Conservation (phyloP, 64 coral and sea anemone genomes). For the Anthopleura sola region DNA sequence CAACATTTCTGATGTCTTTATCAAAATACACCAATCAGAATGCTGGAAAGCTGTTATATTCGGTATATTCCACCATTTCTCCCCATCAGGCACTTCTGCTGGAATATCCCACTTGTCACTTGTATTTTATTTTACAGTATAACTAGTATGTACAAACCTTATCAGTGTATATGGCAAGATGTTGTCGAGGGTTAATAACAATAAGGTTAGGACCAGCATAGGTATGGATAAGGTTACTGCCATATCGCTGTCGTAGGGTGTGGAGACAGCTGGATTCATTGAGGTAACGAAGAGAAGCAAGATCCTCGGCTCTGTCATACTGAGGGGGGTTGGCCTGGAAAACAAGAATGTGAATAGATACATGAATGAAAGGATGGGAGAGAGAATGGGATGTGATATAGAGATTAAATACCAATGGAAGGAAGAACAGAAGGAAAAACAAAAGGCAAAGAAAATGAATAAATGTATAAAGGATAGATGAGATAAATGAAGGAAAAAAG, state of each 20-base stretch:
- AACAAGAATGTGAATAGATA: neutral
- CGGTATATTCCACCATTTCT: too few relatives aligned
- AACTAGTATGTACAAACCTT: slow-evolving; percentile 40
- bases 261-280: slow-evolving; percentile 98
- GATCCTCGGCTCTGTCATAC: slow-evolving; percentile 95
- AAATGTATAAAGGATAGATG: too few relatives aligned
- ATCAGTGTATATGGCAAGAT: slow-evolving; percentile 86
- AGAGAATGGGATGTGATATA: neutral
- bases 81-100: too few relatives aligned
- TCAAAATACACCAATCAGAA: too few relatives aligned
- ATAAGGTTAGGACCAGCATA: slow-evolving; percentile 93
- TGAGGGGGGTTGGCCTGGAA: slow-evolving; percentile 90
- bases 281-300: slow-evolving; percentile 87
- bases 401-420: neutral
- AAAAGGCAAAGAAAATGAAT: too few relatives aligned
- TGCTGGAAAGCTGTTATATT: too few relatives aligned
- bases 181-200: slow-evolving; percentile 73
- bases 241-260: slow-evolving; percentile 90
- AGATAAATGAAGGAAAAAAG: too few relatives aligned
- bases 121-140: neutral
- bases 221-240: slow-evolving; percentile 89
- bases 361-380: neutral
- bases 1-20: too few relatives aligned
- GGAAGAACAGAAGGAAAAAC: too few relatives aligned
- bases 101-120: too few relatives aligned